phyloP scores from a whole-genome alignment of 2,888 invertebrate genomes.

The Anoncus sp. region DNA sequence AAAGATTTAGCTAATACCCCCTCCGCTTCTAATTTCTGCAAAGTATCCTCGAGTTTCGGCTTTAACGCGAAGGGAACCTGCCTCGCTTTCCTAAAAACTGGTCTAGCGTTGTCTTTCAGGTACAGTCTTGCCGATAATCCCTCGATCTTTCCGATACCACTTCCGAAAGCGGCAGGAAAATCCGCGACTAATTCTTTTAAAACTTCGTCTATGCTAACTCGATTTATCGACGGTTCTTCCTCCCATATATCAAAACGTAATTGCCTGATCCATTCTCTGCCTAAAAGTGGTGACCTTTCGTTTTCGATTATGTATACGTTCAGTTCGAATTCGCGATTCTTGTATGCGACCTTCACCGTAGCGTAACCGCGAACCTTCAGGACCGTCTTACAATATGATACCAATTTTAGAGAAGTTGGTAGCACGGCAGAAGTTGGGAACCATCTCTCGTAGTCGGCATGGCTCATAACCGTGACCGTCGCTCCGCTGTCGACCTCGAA shows the following conservation, averaged over 20 bases:
- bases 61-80: constrained; percentile 71
- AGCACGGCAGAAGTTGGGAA: neutral
- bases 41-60: constrained; percentile 63
- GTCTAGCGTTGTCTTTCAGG: too few relatives aligned
- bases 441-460: too few relatives aligned
- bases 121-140: constrained; percentile 17
- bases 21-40: constrained; percentile 60
- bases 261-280: constrained; percentile 45
- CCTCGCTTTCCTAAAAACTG: constrained; percentile 56
- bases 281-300: constrained; percentile 16
- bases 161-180: constrained; percentile 8
- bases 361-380: constrained; percentile 19
- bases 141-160: constrained; percentile 26
- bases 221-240: neutral
- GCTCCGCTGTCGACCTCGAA: constrained; percentile 15
- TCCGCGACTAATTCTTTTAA: neutral
- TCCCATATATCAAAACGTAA: constrained; percentile 26
- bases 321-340: neutral
- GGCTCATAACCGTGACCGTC: too few relatives aligned
- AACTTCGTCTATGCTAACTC: neutral
- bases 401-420: constrained; percentile 17
- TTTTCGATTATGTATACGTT: constrained; percentile 10
- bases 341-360: neutral
- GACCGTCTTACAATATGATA: constrained; percentile 8
- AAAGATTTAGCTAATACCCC: constrained; percentile 62